These are phyloP conservation scores for Sesamia inferens DNA, from an alignment of 2,888 invertebrate genomes.

Conservation along the genomic window DNA sequence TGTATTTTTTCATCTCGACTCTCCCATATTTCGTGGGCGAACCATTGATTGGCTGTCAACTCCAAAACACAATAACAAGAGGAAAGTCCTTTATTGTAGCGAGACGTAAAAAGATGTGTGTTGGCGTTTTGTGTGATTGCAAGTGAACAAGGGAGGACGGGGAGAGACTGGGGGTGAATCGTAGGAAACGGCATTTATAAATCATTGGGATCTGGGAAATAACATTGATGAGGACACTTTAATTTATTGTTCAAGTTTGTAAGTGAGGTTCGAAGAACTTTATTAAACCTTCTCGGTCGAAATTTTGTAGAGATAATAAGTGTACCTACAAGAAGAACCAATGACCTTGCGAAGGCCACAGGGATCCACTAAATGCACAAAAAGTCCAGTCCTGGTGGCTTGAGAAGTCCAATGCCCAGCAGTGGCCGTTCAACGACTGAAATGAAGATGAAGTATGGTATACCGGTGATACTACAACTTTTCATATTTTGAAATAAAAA, in stretches of 20 bases:
- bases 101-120: constrained; percentile 68
- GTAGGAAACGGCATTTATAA: constrained; percentile 1
- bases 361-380: not conserved
- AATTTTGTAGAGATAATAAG: not conserved
- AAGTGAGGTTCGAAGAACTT: not conserved
- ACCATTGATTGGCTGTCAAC: constrained; percentile 77
- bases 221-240: constrained; percentile 13
- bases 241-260: not conserved
- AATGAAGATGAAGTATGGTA: not conserved
- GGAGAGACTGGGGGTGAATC: not conserved
- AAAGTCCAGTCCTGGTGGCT: too few species aligned
- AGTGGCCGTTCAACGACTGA: not conserved
- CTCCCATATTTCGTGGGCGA: constrained; percentile 67
- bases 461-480: not conserved
- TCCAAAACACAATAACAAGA: constrained; percentile 72
- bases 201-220: constrained; percentile 6
- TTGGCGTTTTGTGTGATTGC: constrained; percentile 56
- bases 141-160: constrained; percentile 26
- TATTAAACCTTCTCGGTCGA: not conserved
- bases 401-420: not conserved
- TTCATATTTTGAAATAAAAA: too few species aligned
- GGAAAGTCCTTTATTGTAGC: constrained; percentile 69
- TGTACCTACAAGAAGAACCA: not conserved
- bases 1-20: constrained; percentile 65
- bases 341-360: not conserved